Conservation (phyloP, 2,888 invertebrate genomes). For the Temnothorax unifasciatus region DNA sequence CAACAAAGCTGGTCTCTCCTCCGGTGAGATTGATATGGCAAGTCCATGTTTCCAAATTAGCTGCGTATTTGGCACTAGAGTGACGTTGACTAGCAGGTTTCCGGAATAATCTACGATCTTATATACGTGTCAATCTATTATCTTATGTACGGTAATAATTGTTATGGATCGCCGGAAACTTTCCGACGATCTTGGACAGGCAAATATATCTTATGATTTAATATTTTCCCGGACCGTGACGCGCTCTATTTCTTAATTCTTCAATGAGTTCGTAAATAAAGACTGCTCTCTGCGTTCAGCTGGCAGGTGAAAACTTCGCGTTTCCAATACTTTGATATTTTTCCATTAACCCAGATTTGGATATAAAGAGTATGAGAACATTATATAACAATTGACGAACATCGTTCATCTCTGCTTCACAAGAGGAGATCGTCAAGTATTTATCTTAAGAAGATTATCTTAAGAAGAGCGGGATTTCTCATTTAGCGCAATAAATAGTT, state of each 20-base stretch:
- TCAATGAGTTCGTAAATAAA: conserved; percentile 15
- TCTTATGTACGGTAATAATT: conserved; percentile 29
- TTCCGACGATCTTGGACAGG: neutral
- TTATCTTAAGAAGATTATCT: conserved; percentile 14
- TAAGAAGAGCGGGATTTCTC: neutral
- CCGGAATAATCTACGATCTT: conserved; percentile 49
- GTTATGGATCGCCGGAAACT: neutral
- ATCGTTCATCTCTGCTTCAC: conserved; percentile 16
- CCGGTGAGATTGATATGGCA: conserved; percentile 43
- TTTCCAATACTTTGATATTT: conserved; percentile 47
- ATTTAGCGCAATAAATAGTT: conserved; percentile 35
- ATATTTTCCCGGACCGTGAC: neutral
- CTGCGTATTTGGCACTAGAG: conserved; percentile 42
- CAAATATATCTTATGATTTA: conserved; percentile 4
- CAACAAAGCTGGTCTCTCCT: conserved; percentile 22
- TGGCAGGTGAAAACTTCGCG: conserved; percentile 12
- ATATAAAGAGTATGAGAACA: conserved; percentile 41
- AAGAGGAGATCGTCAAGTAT: conserved; percentile 39
- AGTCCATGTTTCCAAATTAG: conserved; percentile 50
- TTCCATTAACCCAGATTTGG: conserved; percentile 52
- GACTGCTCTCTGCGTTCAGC: neutral
- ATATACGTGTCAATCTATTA: conserved; percentile 44
- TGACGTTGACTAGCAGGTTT: conserved; percentile 41
- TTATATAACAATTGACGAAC: conserved; percentile 43
- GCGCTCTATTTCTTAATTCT: conserved; percentile 9